phyloP scores from a whole-genome alignment of 2,797 vertebrate species.

The Erethizon dorsatum region DNA sequence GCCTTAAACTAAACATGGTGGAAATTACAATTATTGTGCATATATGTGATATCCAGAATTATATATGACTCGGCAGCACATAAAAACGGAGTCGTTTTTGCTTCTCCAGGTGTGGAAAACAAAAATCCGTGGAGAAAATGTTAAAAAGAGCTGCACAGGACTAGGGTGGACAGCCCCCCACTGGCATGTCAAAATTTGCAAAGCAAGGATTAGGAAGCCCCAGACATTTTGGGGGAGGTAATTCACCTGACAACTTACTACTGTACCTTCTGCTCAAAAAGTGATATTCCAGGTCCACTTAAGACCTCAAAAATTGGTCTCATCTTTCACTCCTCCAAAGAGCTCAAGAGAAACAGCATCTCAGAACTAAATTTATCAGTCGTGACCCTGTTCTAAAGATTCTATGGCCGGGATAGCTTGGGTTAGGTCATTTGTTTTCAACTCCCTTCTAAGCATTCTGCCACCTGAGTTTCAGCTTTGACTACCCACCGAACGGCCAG shows the following conservation, averaged over 20 bases:
- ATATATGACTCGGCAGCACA: not conserved
- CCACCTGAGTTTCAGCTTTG: not conserved
- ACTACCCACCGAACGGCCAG: not conserved
- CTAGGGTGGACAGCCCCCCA: not conserved
- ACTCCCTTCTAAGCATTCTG: not conserved
- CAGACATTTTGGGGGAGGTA: not conserved
- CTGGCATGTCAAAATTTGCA: not conserved
- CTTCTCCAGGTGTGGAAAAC: not conserved
- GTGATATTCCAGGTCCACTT: not conserved
- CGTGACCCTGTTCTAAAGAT: slow-evolving; percentile 5
- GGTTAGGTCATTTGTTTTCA: slow-evolving; percentile 63
- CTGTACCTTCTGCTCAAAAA: not conserved
- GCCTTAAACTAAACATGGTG: not conserved
- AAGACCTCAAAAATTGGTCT: not conserved
- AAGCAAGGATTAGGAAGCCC: not conserved
- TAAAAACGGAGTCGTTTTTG: not conserved
- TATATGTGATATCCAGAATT: not conserved
- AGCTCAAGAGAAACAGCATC: slow-evolving; percentile 29
- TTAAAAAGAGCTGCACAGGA: not conserved
- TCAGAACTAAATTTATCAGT: not conserved
- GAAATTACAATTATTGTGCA: slow-evolving; percentile 27
- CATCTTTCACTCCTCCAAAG: not conserved
- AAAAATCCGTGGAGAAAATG: not conserved
- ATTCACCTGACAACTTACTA: not conserved
- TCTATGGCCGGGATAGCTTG: not conserved